Evolutionary conservation across 2,797 vertebrate species (phyloP).

Genomic region (Centroberyx gerrardi): DNA sequence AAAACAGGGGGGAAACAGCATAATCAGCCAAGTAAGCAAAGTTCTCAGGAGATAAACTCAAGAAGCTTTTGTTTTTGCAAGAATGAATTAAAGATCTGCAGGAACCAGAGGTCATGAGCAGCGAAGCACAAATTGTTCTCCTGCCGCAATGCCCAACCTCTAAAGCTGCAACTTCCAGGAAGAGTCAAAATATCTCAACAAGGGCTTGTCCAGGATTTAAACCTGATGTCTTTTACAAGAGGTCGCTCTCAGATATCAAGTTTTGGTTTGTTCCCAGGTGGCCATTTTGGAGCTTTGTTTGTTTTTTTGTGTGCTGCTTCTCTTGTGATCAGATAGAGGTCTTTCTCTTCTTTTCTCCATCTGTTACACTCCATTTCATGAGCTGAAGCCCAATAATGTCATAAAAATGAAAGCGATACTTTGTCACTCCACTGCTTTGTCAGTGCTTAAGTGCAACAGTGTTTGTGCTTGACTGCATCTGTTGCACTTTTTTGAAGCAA

Average conservation of each 20-base stretch:
- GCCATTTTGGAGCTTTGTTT: not conserved
- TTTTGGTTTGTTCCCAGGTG: not conserved
- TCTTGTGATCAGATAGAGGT: not conserved
- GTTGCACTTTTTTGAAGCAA: not conserved
- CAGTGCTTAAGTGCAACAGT: not conserved
- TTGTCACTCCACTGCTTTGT: not conserved
- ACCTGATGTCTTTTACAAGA: not conserved
- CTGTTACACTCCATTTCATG: too few species aligned
- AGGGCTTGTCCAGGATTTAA: not conserved
- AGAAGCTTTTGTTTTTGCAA: too few species aligned
- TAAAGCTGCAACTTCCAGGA: not conserved
- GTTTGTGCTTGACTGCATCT: not conserved
- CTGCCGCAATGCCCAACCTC: not conserved
- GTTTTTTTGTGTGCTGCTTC: not conserved
- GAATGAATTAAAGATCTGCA: not conserved
- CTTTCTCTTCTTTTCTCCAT: too few species aligned
- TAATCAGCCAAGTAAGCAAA: too few species aligned
- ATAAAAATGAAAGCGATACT: too few species aligned
- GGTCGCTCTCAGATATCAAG: not conserved
- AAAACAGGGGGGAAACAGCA: too few species aligned
- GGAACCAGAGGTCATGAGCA: not conserved
- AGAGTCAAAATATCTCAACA: not conserved
- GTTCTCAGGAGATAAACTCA: too few species aligned
- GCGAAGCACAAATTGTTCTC: not conserved
- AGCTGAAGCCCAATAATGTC: too few species aligned